Conservation (phyloP, 2,113 vertebrate genomes). For the Oreochromis spilurus region DNA sequence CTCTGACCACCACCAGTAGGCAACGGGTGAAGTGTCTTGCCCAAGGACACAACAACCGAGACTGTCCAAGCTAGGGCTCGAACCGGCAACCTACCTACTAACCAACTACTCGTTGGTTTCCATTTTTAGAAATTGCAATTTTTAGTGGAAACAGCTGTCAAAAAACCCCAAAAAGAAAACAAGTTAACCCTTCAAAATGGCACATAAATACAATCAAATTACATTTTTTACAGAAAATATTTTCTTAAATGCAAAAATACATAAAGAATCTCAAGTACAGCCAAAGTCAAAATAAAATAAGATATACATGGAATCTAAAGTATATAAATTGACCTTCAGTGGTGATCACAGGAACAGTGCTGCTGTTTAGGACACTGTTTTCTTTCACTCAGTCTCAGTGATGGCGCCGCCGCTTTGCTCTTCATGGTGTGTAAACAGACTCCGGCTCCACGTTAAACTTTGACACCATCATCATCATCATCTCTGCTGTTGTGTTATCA, state of each 20-base stretch:
- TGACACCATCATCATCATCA: background rate
- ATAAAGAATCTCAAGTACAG: background rate
- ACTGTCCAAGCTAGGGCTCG: no score
- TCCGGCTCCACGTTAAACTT: background rate
- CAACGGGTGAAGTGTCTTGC: no score
- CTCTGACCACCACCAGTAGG: no score
- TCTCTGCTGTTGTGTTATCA: background rate
- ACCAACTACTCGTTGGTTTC: background rate
- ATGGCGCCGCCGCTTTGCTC: background rate
- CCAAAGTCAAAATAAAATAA: background rate
- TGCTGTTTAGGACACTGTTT: background rate
- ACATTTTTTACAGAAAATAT: background rate
- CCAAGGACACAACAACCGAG: no score
- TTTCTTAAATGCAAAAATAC: background rate
- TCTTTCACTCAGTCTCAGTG: background rate
- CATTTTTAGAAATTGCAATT: background rate
- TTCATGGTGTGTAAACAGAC: background rate
- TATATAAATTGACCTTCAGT: background rate
- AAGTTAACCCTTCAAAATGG: background rate
- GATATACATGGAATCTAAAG: fast-evolving
- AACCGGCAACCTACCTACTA: no score
- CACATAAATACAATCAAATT: background rate
- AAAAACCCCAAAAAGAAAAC: background rate
- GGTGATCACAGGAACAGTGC: background rate
- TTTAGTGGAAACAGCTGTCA: background rate